Conservation (phyloP, 2,888 invertebrate species). For the Phyto melanocephala region DNA sequence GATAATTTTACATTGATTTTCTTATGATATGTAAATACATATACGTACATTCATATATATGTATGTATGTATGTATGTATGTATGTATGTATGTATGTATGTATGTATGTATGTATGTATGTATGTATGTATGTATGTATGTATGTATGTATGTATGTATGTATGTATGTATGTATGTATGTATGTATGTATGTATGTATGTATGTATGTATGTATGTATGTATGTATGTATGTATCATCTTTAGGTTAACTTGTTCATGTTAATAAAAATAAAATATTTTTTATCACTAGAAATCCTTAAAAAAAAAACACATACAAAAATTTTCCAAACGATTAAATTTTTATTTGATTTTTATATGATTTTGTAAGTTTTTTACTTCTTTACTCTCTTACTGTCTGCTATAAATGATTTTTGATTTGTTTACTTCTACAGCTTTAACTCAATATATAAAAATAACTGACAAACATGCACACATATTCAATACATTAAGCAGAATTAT, state of each 20-base stretch:
- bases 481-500: slow-evolving; percentile 23
- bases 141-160: too few relatives aligned
- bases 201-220: background rate
- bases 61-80: too few relatives aligned
- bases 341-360: slow-evolving; percentile 64
- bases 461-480: slow-evolving; percentile 14
- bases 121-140: too few relatives aligned
- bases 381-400: slow-evolving; percentile 34
- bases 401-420: slow-evolving; percentile 62
- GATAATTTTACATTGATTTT: slow-evolving; percentile 8
- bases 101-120: too few relatives aligned
- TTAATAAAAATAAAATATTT: slow-evolving; percentile 4
- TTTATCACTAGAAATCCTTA: slow-evolving; percentile 33
- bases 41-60: too few relatives aligned
- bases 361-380: slow-evolving; percentile 31
- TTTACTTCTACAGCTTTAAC: slow-evolving; percentile 54
- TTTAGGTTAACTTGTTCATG: too few relatives aligned
- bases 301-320: slow-evolving; percentile 25
- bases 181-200: too few relatives aligned
- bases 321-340: slow-evolving; percentile 64
- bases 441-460: slow-evolving; percentile 39
- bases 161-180: too few relatives aligned
- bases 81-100: too few relatives aligned
- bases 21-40: background rate
- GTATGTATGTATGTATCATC: too few relatives aligned